Evolutionary conservation across 2,888 invertebrate species (phyloP), one percentile per base, ranked within the genome.

Genomic region (Cryptus armator): DNA sequence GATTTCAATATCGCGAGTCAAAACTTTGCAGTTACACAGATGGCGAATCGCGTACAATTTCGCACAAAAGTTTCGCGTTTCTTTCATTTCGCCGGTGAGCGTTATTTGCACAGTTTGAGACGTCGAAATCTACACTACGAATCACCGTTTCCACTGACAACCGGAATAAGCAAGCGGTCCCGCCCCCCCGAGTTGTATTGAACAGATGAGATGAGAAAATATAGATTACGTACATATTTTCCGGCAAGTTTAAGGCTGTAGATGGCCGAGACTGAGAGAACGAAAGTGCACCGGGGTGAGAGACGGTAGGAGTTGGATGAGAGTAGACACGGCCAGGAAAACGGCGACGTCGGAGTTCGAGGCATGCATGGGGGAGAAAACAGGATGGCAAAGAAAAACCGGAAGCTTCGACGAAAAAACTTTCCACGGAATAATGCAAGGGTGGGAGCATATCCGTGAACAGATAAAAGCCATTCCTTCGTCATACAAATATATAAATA

Each of bases 401-500:
- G 62, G 71, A 71, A 77, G 66, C 37, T 53, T 44, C 14, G 44
- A 16, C 71, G 64, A 76, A 71, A 70, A 81, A 76, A 71, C 81
- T 76, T 81, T 76, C 44, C 29, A 32, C n/a, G 19, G 53, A 70
- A 3, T 14, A 46, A 14, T 32, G 53, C 43, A 66, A 14, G 70
- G 29, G 32, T 29, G 70, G 14, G 19, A 24, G 53, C 16, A 44
- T 24, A 44, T 19, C 62, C 51, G 32, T 53, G 44, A 16, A 44
- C 53, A 46, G 56, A 56, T 64, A 76, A 76, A 82, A 82, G 56
- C 64, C 76, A 76, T 71, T 71, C 64, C 56, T 71, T 76, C 46
- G 32, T 44, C 19, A 10, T 53, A 66, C 62, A 46, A 19, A 76
- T 70, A 62, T 62, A 70, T 37, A 44, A 51, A 24, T 44, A 24